Evolutionary conservation across 2,113 vertebrate genomes (phyloP).

Genomic region (Heliornis fulica): DNA sequence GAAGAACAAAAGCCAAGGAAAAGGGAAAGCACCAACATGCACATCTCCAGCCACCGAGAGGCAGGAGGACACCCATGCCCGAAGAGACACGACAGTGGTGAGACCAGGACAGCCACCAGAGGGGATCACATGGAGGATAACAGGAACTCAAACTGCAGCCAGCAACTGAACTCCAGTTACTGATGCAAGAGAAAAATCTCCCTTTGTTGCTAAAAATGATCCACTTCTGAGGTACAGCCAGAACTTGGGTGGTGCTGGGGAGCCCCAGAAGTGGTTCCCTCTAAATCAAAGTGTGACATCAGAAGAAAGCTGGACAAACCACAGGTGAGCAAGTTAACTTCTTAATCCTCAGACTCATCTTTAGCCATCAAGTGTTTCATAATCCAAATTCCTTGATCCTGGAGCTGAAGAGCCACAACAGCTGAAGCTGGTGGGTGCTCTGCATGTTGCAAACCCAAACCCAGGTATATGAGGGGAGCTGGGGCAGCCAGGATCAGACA

Average conservation of each 20-base stretch:
- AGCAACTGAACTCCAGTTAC: not conserved
- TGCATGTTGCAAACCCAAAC: not conserved
- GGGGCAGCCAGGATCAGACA: not conserved
- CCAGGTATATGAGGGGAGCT: not conserved
- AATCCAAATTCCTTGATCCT: not conserved
- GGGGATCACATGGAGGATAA: not conserved
- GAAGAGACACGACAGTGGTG: accelerated
- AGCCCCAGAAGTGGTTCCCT: not conserved
- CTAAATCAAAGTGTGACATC: too few relatives aligned
- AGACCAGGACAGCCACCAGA: accelerated
- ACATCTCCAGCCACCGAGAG: not conserved
- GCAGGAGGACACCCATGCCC: not conserved
- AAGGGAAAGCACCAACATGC: not conserved
- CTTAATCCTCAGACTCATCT: not conserved
- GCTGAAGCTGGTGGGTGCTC: not conserved
- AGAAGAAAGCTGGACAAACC: not conserved
- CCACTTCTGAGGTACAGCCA: not conserved
- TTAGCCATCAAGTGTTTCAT: not conserved
- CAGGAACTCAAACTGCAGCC: not conserved
- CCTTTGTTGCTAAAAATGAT: not conserved
- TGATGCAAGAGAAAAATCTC: not conserved
- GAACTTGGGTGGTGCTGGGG: not conserved
- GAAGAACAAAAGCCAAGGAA: not conserved
- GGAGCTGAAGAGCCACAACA: not conserved
- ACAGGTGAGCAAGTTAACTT: not conserved